Base-by-base conservation (phyloP, 1,140 invertebrate species). In the Cydia fagiglandana region DNA sequence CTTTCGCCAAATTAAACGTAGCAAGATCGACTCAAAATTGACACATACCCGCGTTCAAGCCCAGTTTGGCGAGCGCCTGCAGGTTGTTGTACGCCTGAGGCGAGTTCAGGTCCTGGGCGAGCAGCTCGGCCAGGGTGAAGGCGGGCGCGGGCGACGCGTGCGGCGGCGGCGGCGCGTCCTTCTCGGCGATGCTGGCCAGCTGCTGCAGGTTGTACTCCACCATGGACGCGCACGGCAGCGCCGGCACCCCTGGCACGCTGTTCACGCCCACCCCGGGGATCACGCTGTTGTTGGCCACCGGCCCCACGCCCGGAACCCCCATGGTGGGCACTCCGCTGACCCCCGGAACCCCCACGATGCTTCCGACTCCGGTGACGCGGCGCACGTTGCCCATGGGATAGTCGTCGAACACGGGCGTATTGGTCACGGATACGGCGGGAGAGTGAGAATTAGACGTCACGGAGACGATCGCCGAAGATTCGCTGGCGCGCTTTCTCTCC, bases 1-100 rank as follows among this genome's bases (percentile, higher is more conserved):
- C 64, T 75, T 47, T 47, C 34, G 20, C 20, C 50, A 76, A 30
- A 53, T 73, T 10, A 77, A 38, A 47, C 17, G 47, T 64, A 56
- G 4, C 53, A 53, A 10, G 64, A 45, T 73, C 68, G 75, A 64
- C 15, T 66, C 13, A 17, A 24, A 3, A 64, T 20, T 38, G 28
- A 20, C 50, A 86, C 92, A 93, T 87, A 96, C 95, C 96, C 91
- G 95, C 95, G 88, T 95, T 95, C 61, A 96, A 93, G 82, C 97
- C 97, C 50, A 98, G 93, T 91, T 98, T 98, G 70, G 97, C 97
- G 74, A 98, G 94, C 17, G 97, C 97, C 86, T 98, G 97, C 74
- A 98, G 93, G 93, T 98, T 98, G 86, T 97, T 97, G 78, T 97
- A 95, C 50, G 97, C 96, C 88, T 97, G 96, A 86, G 95, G 95